Percentiles rank a stretch among this genome's conserved stretches.
These are phyloP conservation scores for Meandrina meandrites DNA, from an alignment of 92 coral and sea anemone genomes.

Conservation along the genomic window DNA sequence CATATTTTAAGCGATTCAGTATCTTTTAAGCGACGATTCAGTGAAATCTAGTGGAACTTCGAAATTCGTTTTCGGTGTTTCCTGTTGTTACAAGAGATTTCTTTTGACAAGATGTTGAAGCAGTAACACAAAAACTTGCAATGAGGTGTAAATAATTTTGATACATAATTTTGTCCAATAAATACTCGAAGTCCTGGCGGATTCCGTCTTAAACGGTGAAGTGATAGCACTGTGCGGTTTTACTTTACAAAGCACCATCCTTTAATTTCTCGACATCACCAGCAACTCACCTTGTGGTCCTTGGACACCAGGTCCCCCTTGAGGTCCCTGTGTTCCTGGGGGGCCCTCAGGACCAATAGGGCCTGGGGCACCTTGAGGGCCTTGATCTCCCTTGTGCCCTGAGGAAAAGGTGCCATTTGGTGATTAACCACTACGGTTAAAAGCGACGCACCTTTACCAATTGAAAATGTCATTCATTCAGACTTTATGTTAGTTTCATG, in stretches of 20 bases:
- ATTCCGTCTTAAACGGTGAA: no score
- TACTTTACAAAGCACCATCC: not conserved
- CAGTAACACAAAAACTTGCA: no score
- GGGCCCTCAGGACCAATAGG: slow-evolving; percentile 8
- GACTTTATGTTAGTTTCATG: not conserved
- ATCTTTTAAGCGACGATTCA: no score
- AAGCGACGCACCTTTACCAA: not conserved
- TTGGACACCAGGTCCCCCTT: slow-evolving; percentile 42
- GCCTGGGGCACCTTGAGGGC: slow-evolving; percentile 21
- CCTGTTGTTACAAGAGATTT: no score
- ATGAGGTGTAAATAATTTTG: no score
- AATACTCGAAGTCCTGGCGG: no score
- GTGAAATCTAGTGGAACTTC: no score
- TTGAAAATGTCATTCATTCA: not conserved
- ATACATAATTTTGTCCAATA: no score
- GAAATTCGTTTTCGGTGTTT: no score
- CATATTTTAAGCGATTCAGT: no score
- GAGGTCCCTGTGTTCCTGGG: slow-evolving; percentile 45
- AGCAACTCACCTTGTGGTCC: slow-evolving; percentile 55
- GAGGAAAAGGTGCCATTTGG: slow-evolving; percentile 24
- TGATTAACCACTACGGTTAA: slow-evolving; percentile 1
- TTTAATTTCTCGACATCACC: slow-evolving; percentile 1
- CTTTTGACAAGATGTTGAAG: no score
- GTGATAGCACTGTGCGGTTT: no score
- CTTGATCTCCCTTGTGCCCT: slow-evolving; percentile 42